Conservation (phyloP, 2,113 vertebrate genomes). For the Felis catus region F.catus_Fca126_mat1.0 CM031412.1:11285001-11285500, state of each 20-base stretch:
- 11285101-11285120: neutral
- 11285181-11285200: neutral
- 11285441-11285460: neutral
- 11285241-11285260: neutral
- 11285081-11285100: neutral
- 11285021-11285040: conserved; percentile 95
- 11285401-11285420: neutral
- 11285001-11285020: conserved; percentile 94
- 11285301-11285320: conserved; percentile 26
- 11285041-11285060: conserved; percentile 95
- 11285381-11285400: neutral
- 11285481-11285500: neutral
- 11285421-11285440: neutral
- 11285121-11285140: neutral
- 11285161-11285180: too few relatives aligned
- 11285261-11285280: neutral
- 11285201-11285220: neutral
- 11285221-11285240: neutral
- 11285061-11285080: conserved; percentile 16
- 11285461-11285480: conserved; percentile 44
- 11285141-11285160: neutral
- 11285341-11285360: neutral
- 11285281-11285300: neutral
- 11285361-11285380: neutral
- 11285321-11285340: conserved; percentile 4